A percentile compares a stretch with the other conserved stretches of the same genome.
phyloP scores from a whole-genome alignment of 2,797 vertebrate species.

The Myotis vivesi region DNA sequence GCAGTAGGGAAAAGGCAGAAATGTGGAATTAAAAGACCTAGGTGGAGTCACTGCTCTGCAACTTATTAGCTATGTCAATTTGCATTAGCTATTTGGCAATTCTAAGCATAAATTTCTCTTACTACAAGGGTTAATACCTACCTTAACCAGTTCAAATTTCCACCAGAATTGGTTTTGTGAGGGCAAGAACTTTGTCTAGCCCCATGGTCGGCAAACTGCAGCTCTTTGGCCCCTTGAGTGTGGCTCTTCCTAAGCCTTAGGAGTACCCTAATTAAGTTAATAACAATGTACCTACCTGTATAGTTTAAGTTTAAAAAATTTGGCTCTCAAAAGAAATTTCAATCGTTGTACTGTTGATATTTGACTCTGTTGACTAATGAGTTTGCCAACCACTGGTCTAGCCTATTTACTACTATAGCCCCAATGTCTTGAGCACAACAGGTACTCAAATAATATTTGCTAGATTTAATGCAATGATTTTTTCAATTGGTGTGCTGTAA shows the following conservation, averaged over 20 bases:
- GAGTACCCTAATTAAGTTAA: too few relatives aligned
- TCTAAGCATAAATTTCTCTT: conserved; percentile 3
- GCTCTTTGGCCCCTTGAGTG: too few relatives aligned
- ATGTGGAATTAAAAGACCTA: conserved; percentile 26
- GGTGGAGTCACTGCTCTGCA: not conserved
- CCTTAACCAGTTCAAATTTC: not conserved
- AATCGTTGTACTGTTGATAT: too few relatives aligned
- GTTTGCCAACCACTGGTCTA: not conserved
- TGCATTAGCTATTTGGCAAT: not conserved
- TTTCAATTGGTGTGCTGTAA: not conserved
- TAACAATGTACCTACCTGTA: too few relatives aligned
- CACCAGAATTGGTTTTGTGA: not conserved
- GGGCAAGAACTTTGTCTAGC: not conserved
- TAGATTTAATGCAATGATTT: not conserved
- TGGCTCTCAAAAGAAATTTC: too few relatives aligned
- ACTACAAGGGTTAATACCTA: not conserved
- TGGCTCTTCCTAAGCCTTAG: too few relatives aligned
- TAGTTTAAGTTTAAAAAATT: too few relatives aligned
- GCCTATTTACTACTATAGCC: conserved; percentile 1
- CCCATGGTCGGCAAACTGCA: too few relatives aligned
- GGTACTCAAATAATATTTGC: conserved; percentile 13
- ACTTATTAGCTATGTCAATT: not conserved
- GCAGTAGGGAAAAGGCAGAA: not conserved
- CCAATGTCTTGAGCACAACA: not conserved
- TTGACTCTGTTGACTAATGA: too few relatives aligned